These are phyloP conservation scores for Spodoptera exigua DNA, from an alignment of 2,888 invertebrate genomes.

Conservation along the genomic window DNA sequence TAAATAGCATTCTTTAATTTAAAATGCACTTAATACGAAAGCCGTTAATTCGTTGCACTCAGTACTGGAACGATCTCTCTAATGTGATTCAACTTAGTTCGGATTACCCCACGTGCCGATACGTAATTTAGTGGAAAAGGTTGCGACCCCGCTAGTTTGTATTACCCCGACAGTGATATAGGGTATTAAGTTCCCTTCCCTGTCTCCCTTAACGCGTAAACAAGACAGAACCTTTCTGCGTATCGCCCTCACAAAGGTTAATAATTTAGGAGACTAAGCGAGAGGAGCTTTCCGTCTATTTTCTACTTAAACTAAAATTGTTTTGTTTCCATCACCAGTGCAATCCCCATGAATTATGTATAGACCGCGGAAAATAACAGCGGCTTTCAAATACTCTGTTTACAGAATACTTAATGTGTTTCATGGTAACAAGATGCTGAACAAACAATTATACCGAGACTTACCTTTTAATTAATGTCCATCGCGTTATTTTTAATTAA, in stretches of 20 bases:
- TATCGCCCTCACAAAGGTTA: slow-evolving; percentile 86
- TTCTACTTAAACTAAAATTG: slow-evolving; percentile 82
- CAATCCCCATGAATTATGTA: slow-evolving; percentile 73
- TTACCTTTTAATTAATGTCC: slow-evolving; percentile 29
- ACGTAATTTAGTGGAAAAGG: slow-evolving; percentile 89
- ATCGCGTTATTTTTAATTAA: background rate
- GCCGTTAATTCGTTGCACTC: slow-evolving; percentile 71
- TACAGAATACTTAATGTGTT: slow-evolving; percentile 56
- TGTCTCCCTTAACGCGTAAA: slow-evolving; percentile 88
- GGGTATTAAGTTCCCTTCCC: slow-evolving; percentile 88
- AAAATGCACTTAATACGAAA: slow-evolving; percentile 23
- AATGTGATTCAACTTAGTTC: slow-evolving; percentile 82
- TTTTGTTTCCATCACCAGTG: slow-evolving; percentile 77
- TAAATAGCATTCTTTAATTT: slow-evolving; percentile 15
- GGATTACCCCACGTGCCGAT: slow-evolving; percentile 87
- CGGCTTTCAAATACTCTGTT: slow-evolving; percentile 59
- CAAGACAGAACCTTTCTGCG: slow-evolving; percentile 87
- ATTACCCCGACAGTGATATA: slow-evolving; percentile 88
- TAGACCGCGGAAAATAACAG: slow-evolving; percentile 57
- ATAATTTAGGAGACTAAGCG: slow-evolving; percentile 87
- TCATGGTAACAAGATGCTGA: slow-evolving; percentile 33
- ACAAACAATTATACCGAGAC: slow-evolving; percentile 40
- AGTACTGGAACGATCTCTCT: slow-evolving; percentile 68
- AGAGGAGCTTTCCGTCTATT: slow-evolving; percentile 78
- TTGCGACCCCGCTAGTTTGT: slow-evolving; percentile 88